Base-by-base conservation (phyloP, 1,140 invertebrate genomes). In the Lordiphosa collinella region DNA sequence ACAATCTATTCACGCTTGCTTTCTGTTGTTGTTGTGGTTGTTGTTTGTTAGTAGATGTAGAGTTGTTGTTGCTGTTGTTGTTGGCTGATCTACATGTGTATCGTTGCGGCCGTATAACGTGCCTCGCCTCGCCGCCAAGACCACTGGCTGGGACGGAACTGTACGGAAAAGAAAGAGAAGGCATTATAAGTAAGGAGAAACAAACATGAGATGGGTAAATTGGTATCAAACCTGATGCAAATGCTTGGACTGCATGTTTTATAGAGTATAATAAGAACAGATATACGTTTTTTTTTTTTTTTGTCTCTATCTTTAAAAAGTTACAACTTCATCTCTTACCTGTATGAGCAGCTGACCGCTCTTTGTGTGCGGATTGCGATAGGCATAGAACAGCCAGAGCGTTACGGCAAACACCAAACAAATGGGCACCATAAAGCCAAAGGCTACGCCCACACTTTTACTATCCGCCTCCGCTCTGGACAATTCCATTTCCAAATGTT, bases 311-410 rank as follows among this genome's bases (percentile, higher is more conserved):
- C 3, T 16, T 1, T 22, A 22, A 0, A 22, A 22, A 22, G 18
- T 22, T 5, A 5, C 18, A 4, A 22, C 18, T 22, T 22, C 0
- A 4, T 9, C 7, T 29, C 70, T 92, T 90, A 99, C 97, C 92
- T 96, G 96, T 73, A 99, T 99, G 35, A 99, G 92, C 76, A 99
- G 93, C 90, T 99, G 97, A 57, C 98, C 98, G 59, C 97, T 98
- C 14, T 94, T 91, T 9, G 96, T 95, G 84, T 98, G 97, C 6
- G 98, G 98, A 90, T 98, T 96, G 65, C 94, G 93, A 90, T 99
- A 99, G 11, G 98, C 98, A 88, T 99, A 99, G 10, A 94, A 90
- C 4, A 94, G 89, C 97, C 97, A 99, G 10, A 92, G 91, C 14
- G 90, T 92, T 6, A 93, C 65, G 37, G 91, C 72, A 25, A 85